A percentile compares a stretch with the other conserved stretches of the same genome.
Conservation (phyloP, 2,888 invertebrate genomes). For the Cerceris rybyensis region DNA sequence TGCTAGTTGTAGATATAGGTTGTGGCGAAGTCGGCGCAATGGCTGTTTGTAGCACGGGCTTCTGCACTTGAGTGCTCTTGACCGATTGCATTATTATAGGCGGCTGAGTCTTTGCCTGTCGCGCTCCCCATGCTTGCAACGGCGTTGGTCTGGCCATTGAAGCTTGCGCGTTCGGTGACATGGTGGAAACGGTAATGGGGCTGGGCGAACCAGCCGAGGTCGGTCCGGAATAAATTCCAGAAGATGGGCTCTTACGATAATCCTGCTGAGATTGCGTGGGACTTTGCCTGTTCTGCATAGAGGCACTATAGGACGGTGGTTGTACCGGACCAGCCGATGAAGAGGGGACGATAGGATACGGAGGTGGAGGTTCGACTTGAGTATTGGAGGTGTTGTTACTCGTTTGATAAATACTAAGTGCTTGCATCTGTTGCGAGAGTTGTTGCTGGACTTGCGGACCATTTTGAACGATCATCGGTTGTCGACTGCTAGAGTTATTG, state of each 20-base stretch:
- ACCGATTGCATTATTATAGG: conserved; percentile 99
- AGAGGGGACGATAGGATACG: conserved; percentile 83
- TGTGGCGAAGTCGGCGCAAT: conserved; percentile 94
- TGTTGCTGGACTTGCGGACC: conserved; percentile 93
- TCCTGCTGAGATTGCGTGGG: conserved; percentile 91
- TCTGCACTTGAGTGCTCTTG: conserved; percentile 97
- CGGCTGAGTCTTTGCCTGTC: conserved; percentile 94
- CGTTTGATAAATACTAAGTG: conserved; percentile 88
- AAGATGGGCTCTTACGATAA: conserved; percentile 92
- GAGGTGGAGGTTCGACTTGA: conserved; percentile 83
- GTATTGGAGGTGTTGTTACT: conserved; percentile 81
- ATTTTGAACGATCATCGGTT: conserved; percentile 92
- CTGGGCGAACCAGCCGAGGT: conserved; percentile 93
- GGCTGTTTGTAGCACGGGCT: conserved; percentile 96
- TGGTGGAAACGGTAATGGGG: conserved; percentile 89
- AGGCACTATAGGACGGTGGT: conserved; percentile 93
- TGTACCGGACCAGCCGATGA: conserved; percentile 87
- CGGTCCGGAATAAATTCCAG: conserved; percentile 92
- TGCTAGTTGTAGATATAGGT: conserved; percentile 83
- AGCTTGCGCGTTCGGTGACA: conserved; percentile 85
- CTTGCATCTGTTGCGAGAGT: conserved; percentile 94
- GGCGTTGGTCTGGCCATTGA: conserved; percentile 91
- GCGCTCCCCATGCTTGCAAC: conserved; percentile 91
- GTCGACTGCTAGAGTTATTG: conserved; percentile 83
- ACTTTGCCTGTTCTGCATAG: conserved; percentile 93